These are phyloP conservation scores for Misgurnus mizolepis DNA, from an alignment of 2,113 vertebrate genomes.

Conservation along the genomic window DNA sequence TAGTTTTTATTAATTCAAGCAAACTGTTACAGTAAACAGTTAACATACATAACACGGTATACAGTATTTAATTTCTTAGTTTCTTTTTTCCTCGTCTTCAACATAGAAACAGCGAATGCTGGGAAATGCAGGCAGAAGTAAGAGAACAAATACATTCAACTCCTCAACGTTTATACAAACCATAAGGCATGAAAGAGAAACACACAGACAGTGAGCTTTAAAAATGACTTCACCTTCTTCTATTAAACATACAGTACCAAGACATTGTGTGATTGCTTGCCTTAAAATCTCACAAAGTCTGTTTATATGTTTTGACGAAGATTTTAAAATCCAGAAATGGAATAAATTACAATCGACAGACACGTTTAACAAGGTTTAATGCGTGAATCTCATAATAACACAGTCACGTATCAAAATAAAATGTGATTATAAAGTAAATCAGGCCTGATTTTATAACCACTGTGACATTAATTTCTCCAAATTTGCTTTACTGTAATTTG, in stretches of 20 bases:
- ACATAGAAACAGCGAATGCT: slow-evolving; percentile 88
- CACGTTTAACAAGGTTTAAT: background rate
- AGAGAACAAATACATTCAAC: slow-evolving; percentile 94
- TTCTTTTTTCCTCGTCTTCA: slow-evolving; percentile 66
- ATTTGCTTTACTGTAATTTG: no score
- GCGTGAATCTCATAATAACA: background rate
- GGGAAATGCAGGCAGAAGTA: slow-evolving; percentile 97
- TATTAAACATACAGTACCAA: background rate
- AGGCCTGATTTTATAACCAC: no score
- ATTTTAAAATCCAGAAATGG: background rate
- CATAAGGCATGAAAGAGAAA: slow-evolving; percentile 80
- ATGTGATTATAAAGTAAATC: background rate
- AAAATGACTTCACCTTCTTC: background rate
- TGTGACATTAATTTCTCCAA: no score
- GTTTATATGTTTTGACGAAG: background rate
- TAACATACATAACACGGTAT: slow-evolving; percentile 93
- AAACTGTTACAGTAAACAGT: slow-evolving; percentile 96
- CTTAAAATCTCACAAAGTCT: background rate
- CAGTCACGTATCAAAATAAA: background rate
- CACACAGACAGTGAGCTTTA: slow-evolving; percentile 4
- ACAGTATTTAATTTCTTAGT: slow-evolving; percentile 78
- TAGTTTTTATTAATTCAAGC: slow-evolving; percentile 94
- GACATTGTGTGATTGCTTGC: background rate
- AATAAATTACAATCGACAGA: background rate
- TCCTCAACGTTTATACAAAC: slow-evolving; percentile 85